phyloP scores from a whole-genome alignment of 2,888 invertebrate species.

The Odontocerum albicorne region DNA sequence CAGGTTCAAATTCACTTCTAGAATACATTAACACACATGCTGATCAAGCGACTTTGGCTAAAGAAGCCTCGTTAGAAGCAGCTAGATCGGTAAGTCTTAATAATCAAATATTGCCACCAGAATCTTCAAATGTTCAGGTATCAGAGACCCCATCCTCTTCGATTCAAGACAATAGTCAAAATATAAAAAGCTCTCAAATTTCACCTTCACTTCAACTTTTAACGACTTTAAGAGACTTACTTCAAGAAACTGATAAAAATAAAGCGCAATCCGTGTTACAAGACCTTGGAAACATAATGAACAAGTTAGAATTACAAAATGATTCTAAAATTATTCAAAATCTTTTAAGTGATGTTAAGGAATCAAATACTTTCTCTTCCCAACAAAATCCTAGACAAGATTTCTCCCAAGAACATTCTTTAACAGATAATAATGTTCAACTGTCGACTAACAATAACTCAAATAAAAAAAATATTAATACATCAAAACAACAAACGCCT shows the following conservation, averaged over 20 bases:
- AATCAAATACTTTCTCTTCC: neutral
- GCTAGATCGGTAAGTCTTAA: slow-evolving; percentile 35
- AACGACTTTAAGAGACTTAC: slow-evolving; percentile 24
- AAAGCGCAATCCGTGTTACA: slow-evolving; percentile 27
- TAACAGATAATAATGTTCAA: too few species aligned
- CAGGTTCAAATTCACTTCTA: slow-evolving; percentile 25
- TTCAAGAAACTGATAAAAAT: slow-evolving; percentile 21
- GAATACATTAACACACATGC: slow-evolving; percentile 33
- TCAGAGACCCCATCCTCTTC: slow-evolving; percentile 28
- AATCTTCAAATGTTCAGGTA: slow-evolving; percentile 18
- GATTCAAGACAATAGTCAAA: slow-evolving; percentile 8
- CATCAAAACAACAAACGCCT: too few species aligned
- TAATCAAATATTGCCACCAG: slow-evolving; percentile 16
- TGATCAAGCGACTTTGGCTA: slow-evolving; percentile 32
- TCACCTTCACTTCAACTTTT: slow-evolving; percentile 20
- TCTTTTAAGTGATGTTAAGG: neutral
- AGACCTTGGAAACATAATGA: slow-evolving; percentile 49
- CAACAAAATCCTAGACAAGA: neutral
- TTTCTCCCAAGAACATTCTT: too few species aligned
- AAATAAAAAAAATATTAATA: too few species aligned
- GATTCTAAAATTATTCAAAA: slow-evolving; percentile 38
- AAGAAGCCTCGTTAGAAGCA: slow-evolving; percentile 33
- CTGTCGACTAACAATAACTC: too few species aligned
- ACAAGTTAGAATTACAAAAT: slow-evolving; percentile 48
- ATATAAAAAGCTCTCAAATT: slow-evolving; percentile 1